Evolutionary conservation across 1,140 invertebrate species (phyloP), one percentile per base, ranked within the genome.

Genomic region (Cotesia glomerata): DNA sequence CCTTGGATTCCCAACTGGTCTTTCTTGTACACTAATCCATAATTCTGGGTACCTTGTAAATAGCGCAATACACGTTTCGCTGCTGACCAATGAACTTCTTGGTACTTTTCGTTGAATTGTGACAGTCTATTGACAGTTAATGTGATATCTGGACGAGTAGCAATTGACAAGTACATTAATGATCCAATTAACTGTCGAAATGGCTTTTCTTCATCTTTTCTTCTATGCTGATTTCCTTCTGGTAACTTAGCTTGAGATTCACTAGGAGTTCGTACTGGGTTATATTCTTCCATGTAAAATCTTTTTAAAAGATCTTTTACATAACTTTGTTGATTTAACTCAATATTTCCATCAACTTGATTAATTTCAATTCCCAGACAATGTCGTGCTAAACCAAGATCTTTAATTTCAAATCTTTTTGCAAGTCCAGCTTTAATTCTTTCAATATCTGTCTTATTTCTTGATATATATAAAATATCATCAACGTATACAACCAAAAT

Each of bases 21-120:
- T 13, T 36, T 32, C 4, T 14, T 34, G 35, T 61, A 61, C 5
- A 9, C 8, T n/a, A 82, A 59, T 9, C 77, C 77, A 5, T 70
- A 68, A 54, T 81, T 63, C 4, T 7, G 59, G 32, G 86, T 86
- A 51, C 76, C 79, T 68, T 84, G 79, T 7, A 88, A 69, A 74
- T 88, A 88, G 39, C 80, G 26, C 11, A 87, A 72, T 7, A 88
- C 71, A 36, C 80, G 67, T 61, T 86, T 85, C 2, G 77, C 81
- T n/a, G 78, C 78, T 35, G 14, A 67, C 81, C 83, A 87, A 75
- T 84, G 82, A 5, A 9, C 36, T 74, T 70, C 70, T 35, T 62
- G 73, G 35, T 71, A 77, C 35, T 76, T 75, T 32, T 74, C 74
- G 13, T 77, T 77, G 75, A 77, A 86, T 68, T 80, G 76, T 49